Evolutionary conservation across 2,797 vertebrate species (phyloP).

Genomic region (Anguilla obscura): DNA sequence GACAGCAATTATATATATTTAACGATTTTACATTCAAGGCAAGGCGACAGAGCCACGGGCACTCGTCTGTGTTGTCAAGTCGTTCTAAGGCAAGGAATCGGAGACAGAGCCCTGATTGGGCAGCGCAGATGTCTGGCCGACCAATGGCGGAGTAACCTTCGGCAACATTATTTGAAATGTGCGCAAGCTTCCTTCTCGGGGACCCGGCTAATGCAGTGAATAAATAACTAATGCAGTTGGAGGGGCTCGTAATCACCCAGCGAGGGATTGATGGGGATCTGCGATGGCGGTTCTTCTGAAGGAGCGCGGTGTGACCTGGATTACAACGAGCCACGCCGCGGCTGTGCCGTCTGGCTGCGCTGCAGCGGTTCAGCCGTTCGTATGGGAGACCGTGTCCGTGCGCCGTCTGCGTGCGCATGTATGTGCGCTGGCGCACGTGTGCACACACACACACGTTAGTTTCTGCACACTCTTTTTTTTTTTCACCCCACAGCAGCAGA

Average conservation of each 20-base stretch:
- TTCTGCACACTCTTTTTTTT: slow-evolving; percentile 38
- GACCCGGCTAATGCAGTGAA: slow-evolving; percentile 51
- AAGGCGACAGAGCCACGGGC: slow-evolving; percentile 34
- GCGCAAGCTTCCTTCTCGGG: slow-evolving; percentile 33
- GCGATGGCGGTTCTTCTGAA: slow-evolving; percentile 34
- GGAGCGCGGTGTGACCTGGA: slow-evolving; percentile 45
- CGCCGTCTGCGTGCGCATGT: background rate
- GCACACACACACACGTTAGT: slow-evolving; percentile 24
- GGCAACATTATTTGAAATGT: slow-evolving; percentile 45
- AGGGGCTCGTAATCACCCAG: slow-evolving; percentile 50
- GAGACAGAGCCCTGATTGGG: slow-evolving; percentile 45
- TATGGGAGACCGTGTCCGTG: background rate
- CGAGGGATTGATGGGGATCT: slow-evolving; percentile 34
- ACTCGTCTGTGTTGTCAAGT: slow-evolving; percentile 48
- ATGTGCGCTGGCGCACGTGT: background rate
- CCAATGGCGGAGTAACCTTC: slow-evolving; percentile 45
- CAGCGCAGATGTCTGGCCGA: slow-evolving; percentile 10
- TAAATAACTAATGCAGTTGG: slow-evolving; percentile 55
- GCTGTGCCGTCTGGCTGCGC: slow-evolving; percentile 11
- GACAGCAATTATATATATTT: slow-evolving; percentile 55
- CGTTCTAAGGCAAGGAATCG: slow-evolving; percentile 38
- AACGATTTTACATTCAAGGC: slow-evolving; percentile 39
- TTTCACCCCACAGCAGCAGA: slow-evolving; percentile 37
- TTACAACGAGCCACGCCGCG: slow-evolving; percentile 40
- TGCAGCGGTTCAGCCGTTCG: background rate